phyloP scores from a whole-genome alignment of 92 coral and sea anemone genomes.

The Phenganax marumi region DNA sequence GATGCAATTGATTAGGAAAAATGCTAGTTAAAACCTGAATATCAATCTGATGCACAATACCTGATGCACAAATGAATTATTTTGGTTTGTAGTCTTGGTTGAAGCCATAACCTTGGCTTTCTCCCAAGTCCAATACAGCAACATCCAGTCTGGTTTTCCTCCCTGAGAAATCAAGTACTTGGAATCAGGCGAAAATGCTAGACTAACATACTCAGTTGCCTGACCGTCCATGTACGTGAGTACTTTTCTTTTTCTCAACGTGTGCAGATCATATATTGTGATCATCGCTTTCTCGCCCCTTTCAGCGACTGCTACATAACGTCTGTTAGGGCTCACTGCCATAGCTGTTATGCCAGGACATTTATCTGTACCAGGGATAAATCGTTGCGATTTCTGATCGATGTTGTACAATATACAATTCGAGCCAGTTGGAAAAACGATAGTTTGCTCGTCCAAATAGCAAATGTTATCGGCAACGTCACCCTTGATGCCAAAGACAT shows the following conservation, averaged over 20 bases:
- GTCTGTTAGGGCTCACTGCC: conserved; percentile 96
- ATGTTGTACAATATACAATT: conserved; percentile 93
- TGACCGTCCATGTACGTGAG: conserved; percentile 79
- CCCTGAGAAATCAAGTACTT: conserved; percentile 96
- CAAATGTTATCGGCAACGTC: conserved; percentile 94
- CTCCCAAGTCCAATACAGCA: conserved; percentile 99
- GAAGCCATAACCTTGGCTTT: conserved; percentile 99
- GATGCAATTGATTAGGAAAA: no score
- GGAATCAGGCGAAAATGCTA: conserved; percentile 99
- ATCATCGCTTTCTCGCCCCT: conserved; percentile 91
- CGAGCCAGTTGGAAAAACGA: conserved; percentile 97
- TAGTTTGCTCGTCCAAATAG: conserved; percentile 96
- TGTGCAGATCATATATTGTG: conserved; percentile 94
- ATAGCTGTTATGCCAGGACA: conserved; percentile 94
- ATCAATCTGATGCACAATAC: no score
- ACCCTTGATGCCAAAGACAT: conserved; percentile 92
- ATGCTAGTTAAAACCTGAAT: no score
- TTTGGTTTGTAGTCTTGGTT: conserved; percentile 92
- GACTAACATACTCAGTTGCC: conserved; percentile 88
- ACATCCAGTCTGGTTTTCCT: conserved; percentile 95
- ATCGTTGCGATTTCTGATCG: conserved; percentile 97
- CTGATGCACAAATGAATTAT: conserved; percentile 90
- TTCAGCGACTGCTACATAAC: conserved; percentile 96
- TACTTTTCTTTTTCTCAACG: conserved; percentile 90
- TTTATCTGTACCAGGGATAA: conserved; percentile 97